Evolutionary conservation across 2,888 invertebrate species (phyloP).

Genomic region (Drosophila aldrichi): DNA sequence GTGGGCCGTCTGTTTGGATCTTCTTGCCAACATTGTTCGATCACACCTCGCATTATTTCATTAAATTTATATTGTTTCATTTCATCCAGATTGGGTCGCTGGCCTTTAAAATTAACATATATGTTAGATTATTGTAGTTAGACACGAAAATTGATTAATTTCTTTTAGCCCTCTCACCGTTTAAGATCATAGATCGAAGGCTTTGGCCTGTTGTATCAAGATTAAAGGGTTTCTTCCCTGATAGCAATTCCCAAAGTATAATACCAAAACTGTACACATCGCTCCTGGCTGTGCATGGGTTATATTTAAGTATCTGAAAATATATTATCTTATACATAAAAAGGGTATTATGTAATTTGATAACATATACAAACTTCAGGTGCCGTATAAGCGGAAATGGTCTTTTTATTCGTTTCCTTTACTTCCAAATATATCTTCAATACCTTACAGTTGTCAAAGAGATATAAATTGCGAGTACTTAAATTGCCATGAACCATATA

Average conservation of each 20-base stretch:
- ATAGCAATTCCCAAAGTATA: conserved; percentile 43
- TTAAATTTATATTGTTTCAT: background rate
- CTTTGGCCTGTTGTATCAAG: rapidly evolving
- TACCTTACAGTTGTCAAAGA: background rate
- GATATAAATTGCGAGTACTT: conserved; percentile 39
- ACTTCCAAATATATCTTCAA: conserved; percentile 42
- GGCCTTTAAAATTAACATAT: background rate
- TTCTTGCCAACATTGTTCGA: conserved; percentile 40
- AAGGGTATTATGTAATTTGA: background rate
- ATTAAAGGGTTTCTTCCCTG: conserved; percentile 22
- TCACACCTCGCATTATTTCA: background rate
- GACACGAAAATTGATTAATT: background rate
- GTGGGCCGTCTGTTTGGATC: conserved; percentile 21
- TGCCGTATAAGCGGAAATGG: conserved; percentile 39
- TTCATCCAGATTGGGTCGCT: conserved; percentile 15
- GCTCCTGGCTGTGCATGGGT: conserved; percentile 18
- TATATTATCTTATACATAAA: background rate
- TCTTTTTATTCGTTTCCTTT: background rate
- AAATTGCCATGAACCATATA: conserved; percentile 50
- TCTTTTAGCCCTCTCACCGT: background rate
- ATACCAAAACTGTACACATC: conserved; percentile 54
- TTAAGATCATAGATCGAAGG: rapidly evolving
- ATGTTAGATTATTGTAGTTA: background rate
- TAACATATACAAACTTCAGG: conserved; percentile 41
- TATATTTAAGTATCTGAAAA: conserved; percentile 1